Base-by-base conservation (phyloP, 2,888 invertebrate genomes). In the Lordiphosa fenestrarum region DNA sequence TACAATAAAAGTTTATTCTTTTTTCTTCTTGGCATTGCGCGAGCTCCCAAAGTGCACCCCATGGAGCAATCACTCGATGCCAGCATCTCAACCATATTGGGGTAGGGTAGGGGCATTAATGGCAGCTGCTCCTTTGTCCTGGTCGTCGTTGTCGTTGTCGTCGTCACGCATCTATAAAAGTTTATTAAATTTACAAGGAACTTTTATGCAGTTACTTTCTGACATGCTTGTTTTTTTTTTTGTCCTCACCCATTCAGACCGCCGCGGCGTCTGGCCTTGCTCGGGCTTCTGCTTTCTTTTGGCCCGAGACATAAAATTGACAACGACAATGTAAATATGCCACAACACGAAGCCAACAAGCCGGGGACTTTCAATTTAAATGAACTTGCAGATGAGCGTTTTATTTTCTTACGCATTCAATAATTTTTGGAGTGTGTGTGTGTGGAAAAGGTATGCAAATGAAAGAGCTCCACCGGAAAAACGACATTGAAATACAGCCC, bases 111-210 rank as follows among this genome's bases (percentile, higher is more conserved):
- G 71, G 63, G 71, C 80, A 80, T 80, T 83, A 83, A 82, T 68
- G 80, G 66, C 80, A 80, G 72, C 80, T 82, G 78, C 71, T 57
- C 35, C 67, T 57, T 65, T 56, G 70, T 55, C 53, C 46, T 40
- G 33, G 52, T 10, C 46, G 36, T 33, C 33, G 25, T 12, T 46
- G 35, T 12, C 49, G 35, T 52, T 38, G 6, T 53, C 33, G 52
- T 37, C 66, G 46, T 53, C 56, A 56, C 59, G 65, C 69, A 73
- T 67, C 80, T 69, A 78, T 80, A 83, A 80, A 80, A 83, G 77
- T 77, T 83, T 80, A 83, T 80, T 77, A 83, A 83, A 83, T 83
- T 73, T 82, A 76, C 83, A 78, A 78, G 78, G 64, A 82, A 80
- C 80, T 78, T 78, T 78, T 76, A 78, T 78, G 78, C 83, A 83